Conservation (phyloP, 2,797 vertebrate genomes). For the Vespertilio murinus region DNA sequence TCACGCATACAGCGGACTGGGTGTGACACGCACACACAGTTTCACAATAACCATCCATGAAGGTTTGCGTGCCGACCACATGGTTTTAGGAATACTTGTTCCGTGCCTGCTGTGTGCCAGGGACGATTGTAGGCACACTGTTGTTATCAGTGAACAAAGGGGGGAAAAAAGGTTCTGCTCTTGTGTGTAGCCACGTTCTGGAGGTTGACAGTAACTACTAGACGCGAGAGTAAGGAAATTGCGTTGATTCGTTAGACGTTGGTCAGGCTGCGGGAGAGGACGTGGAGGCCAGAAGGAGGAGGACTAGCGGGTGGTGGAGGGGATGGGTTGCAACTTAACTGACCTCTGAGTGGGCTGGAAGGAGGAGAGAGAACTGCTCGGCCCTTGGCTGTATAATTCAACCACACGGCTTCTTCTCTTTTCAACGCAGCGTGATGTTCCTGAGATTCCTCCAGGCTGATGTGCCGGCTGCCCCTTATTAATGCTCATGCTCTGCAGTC, state of each 20-base stretch:
- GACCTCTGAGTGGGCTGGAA: not conserved
- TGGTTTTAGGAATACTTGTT: not conserved
- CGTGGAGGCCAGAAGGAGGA: not conserved
- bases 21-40: rapidly evolving
- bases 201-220: not conserved
- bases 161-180: not conserved
- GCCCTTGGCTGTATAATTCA: not conserved
- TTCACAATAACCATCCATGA: not conserved
- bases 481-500: not conserved
- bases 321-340: not conserved
- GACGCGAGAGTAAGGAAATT: not conserved
- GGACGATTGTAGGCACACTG: not conserved
- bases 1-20: not conserved
- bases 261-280: not conserved
- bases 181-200: not conserved
- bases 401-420: not conserved
- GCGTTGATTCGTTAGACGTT: not conserved
- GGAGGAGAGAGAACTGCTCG: not conserved
- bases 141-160: not conserved
- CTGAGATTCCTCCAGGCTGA: not conserved
- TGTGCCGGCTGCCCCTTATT: not conserved
- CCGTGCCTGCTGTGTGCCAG: not conserved
- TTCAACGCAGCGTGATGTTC: not conserved
- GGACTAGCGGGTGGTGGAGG: not conserved
- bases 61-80: not conserved